phyloP scores from a whole-genome alignment of 2,888 invertebrate species.

The Apotomis capreana region DNA sequence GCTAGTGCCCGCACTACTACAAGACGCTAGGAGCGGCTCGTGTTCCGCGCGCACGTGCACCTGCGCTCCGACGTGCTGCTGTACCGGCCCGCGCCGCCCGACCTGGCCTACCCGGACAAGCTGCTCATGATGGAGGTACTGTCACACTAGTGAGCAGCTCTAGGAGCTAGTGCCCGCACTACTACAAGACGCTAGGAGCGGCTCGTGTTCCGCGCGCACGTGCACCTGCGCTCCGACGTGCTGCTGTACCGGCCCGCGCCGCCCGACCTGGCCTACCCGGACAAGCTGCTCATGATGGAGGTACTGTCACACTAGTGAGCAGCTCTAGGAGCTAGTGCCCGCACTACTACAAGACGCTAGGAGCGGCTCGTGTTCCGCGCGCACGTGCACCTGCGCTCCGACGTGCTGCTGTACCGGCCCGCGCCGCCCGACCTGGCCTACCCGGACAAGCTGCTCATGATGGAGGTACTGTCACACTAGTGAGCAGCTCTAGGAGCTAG shows the following conservation, averaged over 20 bases:
- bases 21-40: too few species aligned
- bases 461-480: constrained; percentile 84
- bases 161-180: too few species aligned
- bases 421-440: constrained; percentile 96
- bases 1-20: too few species aligned
- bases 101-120: constrained; percentile 96
- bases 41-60: constrained; percentile 6
- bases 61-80: constrained; percentile 86
- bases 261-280: constrained; percentile 19
- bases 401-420: constrained; percentile 91
- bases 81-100: constrained; percentile 93
- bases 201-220: constrained; percentile 60
- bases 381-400: constrained; percentile 56
- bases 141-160: too few species aligned
- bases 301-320: constrained; percentile 68
- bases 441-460: constrained; percentile 96
- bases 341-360: too few species aligned
- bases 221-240: constrained; percentile 17
- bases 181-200: too few species aligned
- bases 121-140: constrained; percentile 93
- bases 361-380: neutral
- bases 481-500: too few species aligned
- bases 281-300: constrained; percentile 73
- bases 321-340: too few species aligned
- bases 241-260: constrained; percentile 16